These are phyloP conservation scores for Ia io DNA, from an alignment of 2,113 vertebrate species.

Conservation along the genomic window DNA sequence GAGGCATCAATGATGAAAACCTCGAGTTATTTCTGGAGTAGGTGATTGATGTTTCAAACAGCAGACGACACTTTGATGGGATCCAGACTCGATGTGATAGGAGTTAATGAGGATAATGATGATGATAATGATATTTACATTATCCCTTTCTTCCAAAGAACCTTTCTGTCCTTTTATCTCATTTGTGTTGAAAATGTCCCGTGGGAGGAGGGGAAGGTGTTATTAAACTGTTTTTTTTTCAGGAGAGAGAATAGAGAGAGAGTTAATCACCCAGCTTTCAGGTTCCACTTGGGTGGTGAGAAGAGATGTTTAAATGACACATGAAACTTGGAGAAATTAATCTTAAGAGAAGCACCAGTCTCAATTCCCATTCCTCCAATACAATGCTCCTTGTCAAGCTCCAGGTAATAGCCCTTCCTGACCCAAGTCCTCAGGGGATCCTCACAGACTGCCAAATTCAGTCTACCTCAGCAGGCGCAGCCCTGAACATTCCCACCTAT, in stretches of 20 bases:
- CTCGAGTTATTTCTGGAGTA: constrained; percentile 71
- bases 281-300: constrained; percentile 1
- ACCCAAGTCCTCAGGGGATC: background rate
- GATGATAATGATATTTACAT: constrained; percentile 66
- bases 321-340: constrained; percentile 10
- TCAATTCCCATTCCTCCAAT: background rate
- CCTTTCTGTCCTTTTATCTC: constrained; percentile 44
- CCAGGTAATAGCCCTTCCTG: background rate
- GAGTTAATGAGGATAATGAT: constrained; percentile 73
- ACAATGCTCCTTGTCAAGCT: background rate
- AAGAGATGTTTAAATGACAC: constrained; percentile 24
- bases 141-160: constrained; percentile 49
- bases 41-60: constrained; percentile 68
- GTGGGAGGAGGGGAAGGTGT: constrained; percentile 36
- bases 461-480: background rate
- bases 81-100: constrained; percentile 45
- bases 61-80: constrained; percentile 67
- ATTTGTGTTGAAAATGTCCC: constrained; percentile 17
- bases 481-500: background rate
- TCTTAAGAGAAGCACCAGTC: background rate
- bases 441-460: background rate
- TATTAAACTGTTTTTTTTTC: constrained; percentile 41
- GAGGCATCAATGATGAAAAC: constrained; percentile 36
- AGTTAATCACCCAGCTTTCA: constrained; percentile 30
- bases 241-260: constrained; percentile 9